Evolutionary conservation across 2,888 invertebrate genomes (phyloP), one percentile per base, ranked within the genome.

Genomic region (Electrophaes corylata): DNA sequence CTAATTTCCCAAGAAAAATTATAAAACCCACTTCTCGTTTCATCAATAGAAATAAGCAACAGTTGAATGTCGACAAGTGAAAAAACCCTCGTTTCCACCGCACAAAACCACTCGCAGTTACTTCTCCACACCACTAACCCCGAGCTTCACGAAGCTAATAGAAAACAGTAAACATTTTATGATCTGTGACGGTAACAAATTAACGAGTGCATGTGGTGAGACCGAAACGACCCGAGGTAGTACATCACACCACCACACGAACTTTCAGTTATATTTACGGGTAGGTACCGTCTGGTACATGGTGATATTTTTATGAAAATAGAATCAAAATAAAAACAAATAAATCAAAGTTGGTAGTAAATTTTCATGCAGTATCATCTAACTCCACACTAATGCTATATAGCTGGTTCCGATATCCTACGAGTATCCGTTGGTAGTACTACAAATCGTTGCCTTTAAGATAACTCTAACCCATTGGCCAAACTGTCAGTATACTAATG

Each of bases 161-260:
- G 79, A 78, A 83, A 81, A 80, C 81, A 77, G 81, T 85, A 83
- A 84, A 86, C 77, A 72, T 76, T 86, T 84, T 87, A 86, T 84
- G 81, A 81, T 76, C 80, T 79, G 78, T 81, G 79, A 82, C 80
- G 78, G 76, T 67, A 78, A 75, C 73, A 84, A 84, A 88, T 86
- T 88, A 86, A 85, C 78, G 81, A 79, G 73, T 67, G 79, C 81
- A 83, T 84, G 81, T 82, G 81, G 67, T 66, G 67, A 75, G 70
- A 72, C 73, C 73, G 53, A 62, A 62, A 66, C 76, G 68, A 60
- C 60, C 71, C 72, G 68, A 70, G 78, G 76, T 67, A 75, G 81
- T 83, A 78, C 83, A 79, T 84, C 83, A 83, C 83, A 79, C 83
- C 83, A 83, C 37, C 16, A 4, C 82, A 78, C 72, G 79, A 82